These are phyloP conservation scores for Cynocephalus volans DNA, from an alignment of 2,113 vertebrate genomes.

Conservation along the genomic window DNA sequence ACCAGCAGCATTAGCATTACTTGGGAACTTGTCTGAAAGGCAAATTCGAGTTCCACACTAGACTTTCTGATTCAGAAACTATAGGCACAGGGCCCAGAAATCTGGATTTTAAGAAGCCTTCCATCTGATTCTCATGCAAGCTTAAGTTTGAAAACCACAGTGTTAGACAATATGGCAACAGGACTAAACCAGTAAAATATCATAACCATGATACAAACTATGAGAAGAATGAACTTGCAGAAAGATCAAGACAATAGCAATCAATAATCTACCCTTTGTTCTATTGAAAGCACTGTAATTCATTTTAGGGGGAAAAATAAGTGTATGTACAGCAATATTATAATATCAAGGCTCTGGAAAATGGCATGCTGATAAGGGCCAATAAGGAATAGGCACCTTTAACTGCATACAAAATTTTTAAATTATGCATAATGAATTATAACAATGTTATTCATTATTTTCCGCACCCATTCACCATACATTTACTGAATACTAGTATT, in stretches of 20 bases:
- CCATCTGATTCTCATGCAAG: neutral
- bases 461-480: neutral
- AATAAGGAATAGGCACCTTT: neutral
- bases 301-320: neutral
- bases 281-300: neutral
- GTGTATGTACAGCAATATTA: neutral
- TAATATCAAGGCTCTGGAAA: neutral
- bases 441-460: constrained; percentile 41
- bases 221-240: constrained; percentile 3
- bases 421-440: neutral
- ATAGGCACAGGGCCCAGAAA: neutral
- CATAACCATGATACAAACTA: neutral
- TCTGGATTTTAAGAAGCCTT: constrained; percentile 22
- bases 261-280: neutral
- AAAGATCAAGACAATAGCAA: constrained; percentile 7
- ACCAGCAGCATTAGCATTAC: neutral
- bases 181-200: neutral
- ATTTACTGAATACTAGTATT: constrained; percentile 25
- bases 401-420: neutral
- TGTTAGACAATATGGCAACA: constrained; percentile 21
- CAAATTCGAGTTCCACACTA: neutral
- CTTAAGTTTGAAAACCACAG: constrained; percentile 16
- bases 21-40: neutral
- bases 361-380: neutral
- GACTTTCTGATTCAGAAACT: constrained; percentile 18